These are phyloP conservation scores for Scaptodrosophila lebanonensis DNA, from an alignment of 1,140 invertebrate genomes.

Conservation along the genomic window DNA sequence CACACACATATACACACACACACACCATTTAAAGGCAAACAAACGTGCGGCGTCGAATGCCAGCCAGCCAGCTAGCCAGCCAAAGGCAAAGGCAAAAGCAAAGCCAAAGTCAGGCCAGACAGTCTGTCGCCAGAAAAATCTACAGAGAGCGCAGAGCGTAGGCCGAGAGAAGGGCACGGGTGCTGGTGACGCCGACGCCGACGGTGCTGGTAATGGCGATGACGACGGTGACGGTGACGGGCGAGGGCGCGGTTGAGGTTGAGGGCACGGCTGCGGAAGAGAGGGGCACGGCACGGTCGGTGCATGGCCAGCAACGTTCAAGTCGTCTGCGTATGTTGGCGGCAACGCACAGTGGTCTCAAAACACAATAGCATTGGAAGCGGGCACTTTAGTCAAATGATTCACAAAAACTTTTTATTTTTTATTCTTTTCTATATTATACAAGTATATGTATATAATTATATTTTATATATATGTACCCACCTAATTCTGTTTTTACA, in stretches of 20 bases:
- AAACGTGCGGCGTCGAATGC: neutral
- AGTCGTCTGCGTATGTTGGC: slow-evolving; percentile 36
- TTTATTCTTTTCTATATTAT: too few species aligned
- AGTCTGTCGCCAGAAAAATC: slow-evolving; percentile 74
- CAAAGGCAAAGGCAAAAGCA: slow-evolving; percentile 40
- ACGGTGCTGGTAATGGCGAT: slow-evolving; percentile 2
- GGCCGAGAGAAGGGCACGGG: slow-evolving; percentile 30
- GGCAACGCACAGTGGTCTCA: neutral
- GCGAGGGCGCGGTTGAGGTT: neutral
- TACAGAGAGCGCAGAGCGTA: slow-evolving; percentile 39
- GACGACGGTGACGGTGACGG: slow-evolving; percentile 1
- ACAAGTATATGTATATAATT: too few species aligned
- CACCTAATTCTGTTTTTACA: too few species aligned
- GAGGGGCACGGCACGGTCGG: neutral
- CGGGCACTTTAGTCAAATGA: too few species aligned
- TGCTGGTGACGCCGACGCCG: neutral
- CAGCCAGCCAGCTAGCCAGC: slow-evolving; percentile 29
- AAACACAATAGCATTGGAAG: neutral
- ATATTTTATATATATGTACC: too few species aligned
- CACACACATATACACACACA: slow-evolving; percentile 18
- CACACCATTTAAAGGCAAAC: neutral
- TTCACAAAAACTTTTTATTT: too few species aligned
- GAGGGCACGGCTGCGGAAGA: neutral
- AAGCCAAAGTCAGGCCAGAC: slow-evolving; percentile 59
- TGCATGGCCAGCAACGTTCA: slow-evolving; percentile 16